phyloP scores from a whole-genome alignment of 2,797 vertebrate species.

The Rhabdomys pumilio region DNA sequence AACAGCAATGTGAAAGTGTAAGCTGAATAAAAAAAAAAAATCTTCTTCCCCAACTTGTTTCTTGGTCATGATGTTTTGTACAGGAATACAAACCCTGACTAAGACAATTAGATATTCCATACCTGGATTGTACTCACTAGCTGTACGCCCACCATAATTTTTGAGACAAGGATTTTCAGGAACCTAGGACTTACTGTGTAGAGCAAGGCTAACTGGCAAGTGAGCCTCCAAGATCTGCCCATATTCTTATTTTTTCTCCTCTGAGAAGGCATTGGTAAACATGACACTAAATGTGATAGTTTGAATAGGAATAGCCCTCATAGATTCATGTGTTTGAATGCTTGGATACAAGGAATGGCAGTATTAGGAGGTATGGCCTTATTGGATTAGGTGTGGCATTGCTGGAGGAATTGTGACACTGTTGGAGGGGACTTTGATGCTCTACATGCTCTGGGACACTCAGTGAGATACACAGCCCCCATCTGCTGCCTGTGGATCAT shows the following conservation, averaged over 20 bases:
- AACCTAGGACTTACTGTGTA: not conserved
- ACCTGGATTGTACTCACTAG: not conserved
- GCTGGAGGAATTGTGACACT: not conserved
- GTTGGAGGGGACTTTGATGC: not conserved
- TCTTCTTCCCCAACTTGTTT: no score
- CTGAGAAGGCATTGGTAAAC: not conserved
- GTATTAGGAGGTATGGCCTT: not conserved
- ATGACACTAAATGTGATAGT: not conserved
- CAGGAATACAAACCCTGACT: not conserved
- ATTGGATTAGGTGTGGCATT: not conserved
- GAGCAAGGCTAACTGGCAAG: not conserved
- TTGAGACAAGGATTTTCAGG: not conserved
- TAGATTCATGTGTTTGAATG: not conserved
- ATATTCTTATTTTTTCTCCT: not conserved
- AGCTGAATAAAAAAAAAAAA: not conserved
- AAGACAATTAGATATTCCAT: not conserved
- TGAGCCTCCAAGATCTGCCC: not conserved
- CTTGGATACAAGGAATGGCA: not conserved
- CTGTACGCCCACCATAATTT: not conserved
- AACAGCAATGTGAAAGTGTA: not conserved
- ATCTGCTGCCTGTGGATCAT: not conserved
- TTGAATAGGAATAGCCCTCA: not conserved
- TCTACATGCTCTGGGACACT: not conserved
- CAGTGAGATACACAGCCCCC: not conserved
- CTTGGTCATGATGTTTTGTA: not conserved